Evolutionary conservation across 2,113 vertebrate genomes (phyloP), one percentile per base, ranked within the genome.

Genomic region (Nothocercus julius): DNA sequence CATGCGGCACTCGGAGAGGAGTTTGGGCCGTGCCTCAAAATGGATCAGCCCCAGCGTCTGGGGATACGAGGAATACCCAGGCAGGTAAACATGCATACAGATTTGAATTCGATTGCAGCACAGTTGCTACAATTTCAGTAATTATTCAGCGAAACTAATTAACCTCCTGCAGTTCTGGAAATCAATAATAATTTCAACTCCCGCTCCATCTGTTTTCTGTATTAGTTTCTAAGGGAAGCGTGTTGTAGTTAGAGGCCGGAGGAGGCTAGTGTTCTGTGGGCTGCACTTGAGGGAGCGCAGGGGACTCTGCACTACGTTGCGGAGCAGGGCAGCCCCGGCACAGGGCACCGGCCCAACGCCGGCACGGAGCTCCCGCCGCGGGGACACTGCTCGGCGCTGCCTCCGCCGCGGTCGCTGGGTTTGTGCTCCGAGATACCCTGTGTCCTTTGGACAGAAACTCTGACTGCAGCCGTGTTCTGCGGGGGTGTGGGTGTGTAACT

Each of bases 71-170:
- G 30, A 51, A 36, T 56, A 75, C 89, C 61, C 68, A 34, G 16
- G 19, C 63, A 69, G 63, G 79, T 91, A 87, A 92, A 95, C 89
- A 91, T 83, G 42, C 11, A 36, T 59, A n/a, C 47, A 40, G 79
- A 82, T 94, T 80, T 34, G 72, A 6, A 38, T 53, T 74, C 36
- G 36, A 40, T 13, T 40, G 82, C 70, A 54, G n/a, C 36, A 79
- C 67, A 17, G 64, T 81, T 49, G 70, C 62, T 76, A 36, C 0
- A 1, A 62, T 73, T 69, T 54, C 20, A 62, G 44, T 70, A 79
- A 82, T 89, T 82, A 69, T 73, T 92, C 87, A n/a, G 49, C 73
- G 77, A 92, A 95, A 59, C 75, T 91, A 80, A 95, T 93, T 96
- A 82, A 85, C 78, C 85, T 70, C 89, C 94, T 45, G 82, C 82